Base-by-base conservation (phyloP, 2,888 invertebrate species). In the Tipula lateralis region DNA sequence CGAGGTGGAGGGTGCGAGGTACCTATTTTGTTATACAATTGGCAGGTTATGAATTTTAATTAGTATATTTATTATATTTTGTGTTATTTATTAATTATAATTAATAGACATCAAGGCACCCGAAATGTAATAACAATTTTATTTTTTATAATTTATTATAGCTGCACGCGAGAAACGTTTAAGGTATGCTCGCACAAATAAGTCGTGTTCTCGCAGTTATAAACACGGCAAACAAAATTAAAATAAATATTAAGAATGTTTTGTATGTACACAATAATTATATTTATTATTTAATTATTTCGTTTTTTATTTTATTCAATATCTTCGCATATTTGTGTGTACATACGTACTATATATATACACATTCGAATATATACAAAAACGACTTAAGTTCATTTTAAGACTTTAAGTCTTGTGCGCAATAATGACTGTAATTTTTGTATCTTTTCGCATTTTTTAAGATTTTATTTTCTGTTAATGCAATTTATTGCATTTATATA, bases 101-200 rank as follows among this genome's bases (percentile, higher is more conserved):
- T 66, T 66, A 66, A 24, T 66, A 66, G 66, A 66, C 66, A 66
- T 66, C 66, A 66, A 66, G 66, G 66, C 66, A 66, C 66, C 66
- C 66, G 66, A 66, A 66, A 66, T 66, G 24, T 24, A 66, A 66
- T 66, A 24, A n/a, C n/a, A n/a, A 66, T 24, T 66, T 32, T 13
- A 1, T n/a, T 44, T 44, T 66, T 66, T 24, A 24, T 66, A 24
- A 66, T 66, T 66, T 66, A 66, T 66, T 66, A 24, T 24, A 66
- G 66, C 19, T 12, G 24, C 24, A 7, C 66, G 66, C 66, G 66
- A 19, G 24, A 19, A 24, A 66, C 66, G 24, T 24, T 66, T 66
- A 66, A 24, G 66, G 66, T 66, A 66, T 66, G 19, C 66, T 19
- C 66, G 24, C 24, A 66, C 5, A 66, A 24, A 66, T 66, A 66